Evolutionary conservation across 2,113 vertebrate genomes (phyloP).

Genomic region (Epinephelus lanceolatus): DNA sequence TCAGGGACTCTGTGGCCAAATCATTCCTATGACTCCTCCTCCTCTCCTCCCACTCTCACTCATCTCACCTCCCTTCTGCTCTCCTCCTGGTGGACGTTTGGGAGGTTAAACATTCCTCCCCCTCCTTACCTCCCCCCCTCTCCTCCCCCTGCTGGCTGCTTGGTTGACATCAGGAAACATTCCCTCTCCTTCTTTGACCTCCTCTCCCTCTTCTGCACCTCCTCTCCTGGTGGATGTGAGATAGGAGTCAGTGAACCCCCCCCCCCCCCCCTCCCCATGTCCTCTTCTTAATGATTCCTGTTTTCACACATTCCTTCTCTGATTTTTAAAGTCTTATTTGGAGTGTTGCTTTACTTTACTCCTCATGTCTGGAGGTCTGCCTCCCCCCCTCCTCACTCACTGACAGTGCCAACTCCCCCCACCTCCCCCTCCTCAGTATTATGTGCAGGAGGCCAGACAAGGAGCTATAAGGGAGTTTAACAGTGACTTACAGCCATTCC

Average conservation of each 20-base stretch:
- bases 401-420: conserved; percentile 13
- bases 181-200: neutral
- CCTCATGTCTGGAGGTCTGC: neutral
- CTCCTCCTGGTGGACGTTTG: neutral
- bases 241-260: no score
- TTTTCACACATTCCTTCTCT: conserved; percentile 45
- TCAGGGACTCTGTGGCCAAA: conserved; percentile 19
- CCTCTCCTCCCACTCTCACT: neutral
- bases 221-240: no score
- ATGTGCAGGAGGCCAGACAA: neutral
- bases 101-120: conserved; percentile 15
- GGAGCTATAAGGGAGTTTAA: conserved; percentile 38
- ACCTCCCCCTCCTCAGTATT: conserved; percentile 4
- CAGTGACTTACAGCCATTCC: conserved; percentile 32
- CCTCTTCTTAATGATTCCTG: neutral
- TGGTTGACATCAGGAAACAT: neutral
- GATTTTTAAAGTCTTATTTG: conserved; percentile 13
- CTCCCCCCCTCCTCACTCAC: neutral
- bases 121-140: neutral
- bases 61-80: neutral
- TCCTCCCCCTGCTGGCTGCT: neutral
- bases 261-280: neutral
- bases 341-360: conserved; percentile 23
- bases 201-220: neutral
- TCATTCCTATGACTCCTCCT: neutral